A percentile compares a stretch with the other conserved stretches of the same genome.
phyloP scores from a whole-genome alignment of 2,113 vertebrate species.

The Formicarius rufipectus region DNA sequence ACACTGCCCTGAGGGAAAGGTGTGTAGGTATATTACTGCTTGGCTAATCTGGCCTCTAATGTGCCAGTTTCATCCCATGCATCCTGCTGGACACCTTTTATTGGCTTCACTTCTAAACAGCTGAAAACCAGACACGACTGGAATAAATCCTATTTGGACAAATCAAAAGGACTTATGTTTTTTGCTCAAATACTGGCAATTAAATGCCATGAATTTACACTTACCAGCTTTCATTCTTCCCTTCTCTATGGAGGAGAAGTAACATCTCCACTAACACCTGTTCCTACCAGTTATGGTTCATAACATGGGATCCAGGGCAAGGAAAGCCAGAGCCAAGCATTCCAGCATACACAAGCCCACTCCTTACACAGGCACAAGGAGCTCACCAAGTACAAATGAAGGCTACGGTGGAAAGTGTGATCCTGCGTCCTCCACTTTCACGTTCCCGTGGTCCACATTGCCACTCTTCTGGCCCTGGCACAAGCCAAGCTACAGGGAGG shows the following conservation, averaged over 20 bases:
- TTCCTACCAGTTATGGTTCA: not conserved
- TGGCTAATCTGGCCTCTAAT: not conserved
- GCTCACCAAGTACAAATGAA: not conserved
- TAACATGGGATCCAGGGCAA: not conserved
- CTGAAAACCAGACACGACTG: rapidly evolving
- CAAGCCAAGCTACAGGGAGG: not conserved
- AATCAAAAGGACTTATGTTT: not conserved
- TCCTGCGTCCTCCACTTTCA: not conserved
- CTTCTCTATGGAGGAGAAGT: not conserved
- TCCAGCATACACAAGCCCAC: not conserved
- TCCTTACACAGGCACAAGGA: not conserved
- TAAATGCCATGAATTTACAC: not conserved
- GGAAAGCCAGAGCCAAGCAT: not conserved
- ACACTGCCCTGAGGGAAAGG: not conserved
- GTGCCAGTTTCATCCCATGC: not conserved
- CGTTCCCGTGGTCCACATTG: not conserved
- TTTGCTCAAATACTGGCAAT: not conserved
- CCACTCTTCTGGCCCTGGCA: not conserved
- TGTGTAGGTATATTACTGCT: not conserved
- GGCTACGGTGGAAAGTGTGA: rapidly evolving
- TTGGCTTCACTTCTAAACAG: not conserved
- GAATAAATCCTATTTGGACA: not conserved
- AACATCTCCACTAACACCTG: not conserved
- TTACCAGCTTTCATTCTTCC: not conserved
- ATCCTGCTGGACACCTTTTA: not conserved